Evolutionary conservation across 2,888 invertebrate species (phyloP), one percentile per base, ranked within the genome.

Genomic region (Lymantria monacha): DNA sequence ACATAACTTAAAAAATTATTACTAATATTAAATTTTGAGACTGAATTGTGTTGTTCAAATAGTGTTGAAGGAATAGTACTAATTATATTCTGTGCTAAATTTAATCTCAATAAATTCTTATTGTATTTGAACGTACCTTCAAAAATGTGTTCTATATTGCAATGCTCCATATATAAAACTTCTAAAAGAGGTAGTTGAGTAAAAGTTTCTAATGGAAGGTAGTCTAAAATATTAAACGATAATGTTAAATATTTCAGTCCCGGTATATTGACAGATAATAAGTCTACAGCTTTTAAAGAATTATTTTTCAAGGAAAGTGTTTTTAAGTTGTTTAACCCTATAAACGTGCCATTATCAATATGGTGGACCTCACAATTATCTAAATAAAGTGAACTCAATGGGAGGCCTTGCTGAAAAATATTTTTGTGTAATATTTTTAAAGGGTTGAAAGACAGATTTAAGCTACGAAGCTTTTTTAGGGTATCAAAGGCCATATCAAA

Each of bases 391-490:
- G 93, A 93, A 55, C 95, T 93, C 41, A 97, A 92, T 0, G 96
- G 95, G 59, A 97, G 82, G 30, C 96, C 94, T 61, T 96, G 95
- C 72, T 95, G 94, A 71, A 97, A 96, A 59, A 96, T 93, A 59
- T 94, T 93, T 65, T 94, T 94, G 59, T 95, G 94, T 9, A 98
- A 87, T 45, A 94, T 90, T 59, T 92, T 93, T 13, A 98, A 81
- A 9, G 93, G 93, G 87, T 98, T 98, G 65, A 94, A 94, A 0
- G 96, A 95, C 30, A 98, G 88, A 80, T 97, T 96, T 14, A 98
- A 88, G 36, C 95, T 93, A 58, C 96, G 92, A 8, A 98, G 85
- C 70, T 95, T 95, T 71, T 95, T 96, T 36, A 97, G 87, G 45
- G 95, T 93, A 37, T 94, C 94, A 65, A 98, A 94, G 0, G 96